phyloP scores from a whole-genome alignment of 2,113 vertebrate species.

The Thymallus thymallus region DNA sequence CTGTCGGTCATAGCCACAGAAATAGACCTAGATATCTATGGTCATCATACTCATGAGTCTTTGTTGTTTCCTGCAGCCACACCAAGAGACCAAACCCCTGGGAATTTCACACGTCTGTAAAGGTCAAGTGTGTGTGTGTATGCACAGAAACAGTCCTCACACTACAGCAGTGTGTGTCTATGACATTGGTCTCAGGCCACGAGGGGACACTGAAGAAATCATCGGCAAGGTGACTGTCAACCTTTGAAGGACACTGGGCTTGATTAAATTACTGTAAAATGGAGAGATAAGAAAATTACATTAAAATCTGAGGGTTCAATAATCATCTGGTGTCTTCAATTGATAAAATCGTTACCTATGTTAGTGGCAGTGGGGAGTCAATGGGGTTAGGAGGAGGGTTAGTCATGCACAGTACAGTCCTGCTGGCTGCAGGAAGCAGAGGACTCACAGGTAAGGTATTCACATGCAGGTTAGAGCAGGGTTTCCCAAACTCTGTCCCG shows the following conservation, averaged over 20 bases:
- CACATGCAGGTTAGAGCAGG: conserved; percentile 23
- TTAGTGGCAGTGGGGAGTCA: too few species aligned
- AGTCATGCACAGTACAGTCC: neutral
- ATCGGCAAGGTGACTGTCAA: conserved; percentile 31
- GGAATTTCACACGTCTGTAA: conserved; percentile 11
- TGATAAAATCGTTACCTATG: too few species aligned
- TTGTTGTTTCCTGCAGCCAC: conserved; percentile 26
- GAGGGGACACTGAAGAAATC: conserved; percentile 35
- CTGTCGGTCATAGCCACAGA: too few species aligned
- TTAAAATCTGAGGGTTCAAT: conserved; percentile 8
- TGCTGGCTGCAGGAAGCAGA: conserved; percentile 14
- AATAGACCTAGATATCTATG: too few species aligned
- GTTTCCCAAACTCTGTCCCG: too few species aligned
- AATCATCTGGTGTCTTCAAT: neutral
- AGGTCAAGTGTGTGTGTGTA: neutral
- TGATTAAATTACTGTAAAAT: conserved; percentile 67
- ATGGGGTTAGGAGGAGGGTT: neutral
- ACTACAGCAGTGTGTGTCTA: too few species aligned
- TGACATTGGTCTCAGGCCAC: conserved; percentile 15
- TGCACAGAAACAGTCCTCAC: too few species aligned
- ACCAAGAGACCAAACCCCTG: neutral
- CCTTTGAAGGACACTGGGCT: conserved; percentile 36
- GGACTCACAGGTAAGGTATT: neutral
- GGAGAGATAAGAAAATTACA: conserved; percentile 36
- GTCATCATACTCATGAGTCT: neutral